These are phyloP conservation scores for Myotis vivesi DNA, from an alignment of 2,797 vertebrate species.

Conservation along the genomic window DNA sequence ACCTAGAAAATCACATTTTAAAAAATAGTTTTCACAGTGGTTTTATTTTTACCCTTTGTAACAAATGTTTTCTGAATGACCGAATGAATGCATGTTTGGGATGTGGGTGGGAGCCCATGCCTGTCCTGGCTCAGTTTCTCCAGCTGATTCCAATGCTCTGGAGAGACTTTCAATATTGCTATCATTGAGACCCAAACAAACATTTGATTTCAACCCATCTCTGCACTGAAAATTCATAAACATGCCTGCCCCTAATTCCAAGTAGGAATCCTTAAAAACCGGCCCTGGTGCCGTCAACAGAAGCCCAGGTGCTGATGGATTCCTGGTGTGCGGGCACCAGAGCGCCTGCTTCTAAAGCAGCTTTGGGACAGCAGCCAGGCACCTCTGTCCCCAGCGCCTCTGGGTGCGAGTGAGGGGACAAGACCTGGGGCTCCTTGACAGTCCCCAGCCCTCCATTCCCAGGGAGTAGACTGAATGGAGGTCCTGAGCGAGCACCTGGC, in stretches of 20 bases:
- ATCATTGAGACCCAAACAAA: background rate
- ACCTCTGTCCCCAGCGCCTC: background rate
- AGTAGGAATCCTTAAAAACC: background rate
- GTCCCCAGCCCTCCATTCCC: fast-evolving
- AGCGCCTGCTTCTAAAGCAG: fast-evolving
- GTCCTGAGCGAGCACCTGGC: no score
- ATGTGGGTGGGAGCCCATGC: fast-evolving
- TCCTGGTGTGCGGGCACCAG: background rate
- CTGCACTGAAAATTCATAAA: background rate
- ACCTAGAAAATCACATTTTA: background rate
- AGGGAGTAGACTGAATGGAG: background rate
- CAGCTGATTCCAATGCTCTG: no score
- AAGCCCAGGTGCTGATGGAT: background rate
- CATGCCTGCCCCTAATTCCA: background rate
- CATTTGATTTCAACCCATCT: background rate
- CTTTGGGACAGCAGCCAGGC: fast-evolving
- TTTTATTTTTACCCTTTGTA: background rate
- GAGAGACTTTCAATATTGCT: background rate
- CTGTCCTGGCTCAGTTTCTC: background rate
- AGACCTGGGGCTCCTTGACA: background rate
- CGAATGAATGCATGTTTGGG: background rate
- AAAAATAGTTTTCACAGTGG: background rate
- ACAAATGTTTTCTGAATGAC: background rate
- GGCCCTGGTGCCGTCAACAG: no score
- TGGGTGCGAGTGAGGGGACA: fast-evolving